Conservation (phyloP, 2,888 invertebrate species). For the Eledona agricola region DNA sequence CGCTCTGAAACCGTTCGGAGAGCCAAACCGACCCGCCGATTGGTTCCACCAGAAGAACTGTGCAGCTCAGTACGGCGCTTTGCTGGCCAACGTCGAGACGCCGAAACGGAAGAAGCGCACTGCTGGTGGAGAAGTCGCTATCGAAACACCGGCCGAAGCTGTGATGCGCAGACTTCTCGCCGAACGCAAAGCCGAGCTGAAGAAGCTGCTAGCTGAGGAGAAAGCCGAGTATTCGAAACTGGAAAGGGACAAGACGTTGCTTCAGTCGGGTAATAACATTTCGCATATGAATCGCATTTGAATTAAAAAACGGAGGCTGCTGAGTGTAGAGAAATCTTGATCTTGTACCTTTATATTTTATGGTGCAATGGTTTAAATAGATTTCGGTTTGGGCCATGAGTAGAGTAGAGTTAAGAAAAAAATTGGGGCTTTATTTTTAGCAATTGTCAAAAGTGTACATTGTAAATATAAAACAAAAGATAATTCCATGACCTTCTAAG, state of each 20-base stretch:
- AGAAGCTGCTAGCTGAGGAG: conserved; percentile 74
- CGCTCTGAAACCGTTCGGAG: conserved; percentile 79
- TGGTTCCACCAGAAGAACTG: conserved; percentile 94
- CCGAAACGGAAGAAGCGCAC: conserved; percentile 85
- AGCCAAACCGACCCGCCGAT: conserved; percentile 78
- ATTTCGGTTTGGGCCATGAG: too few relatives aligned
- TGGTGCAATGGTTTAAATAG: too few relatives aligned
- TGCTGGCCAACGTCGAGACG: conserved; percentile 83
- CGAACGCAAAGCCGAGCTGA: conserved; percentile 81
- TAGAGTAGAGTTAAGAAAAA: too few relatives aligned
- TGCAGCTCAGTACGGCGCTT: conserved; percentile 85
- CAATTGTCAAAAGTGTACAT: too few relatives aligned
- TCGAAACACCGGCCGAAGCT: conserved; percentile 79
- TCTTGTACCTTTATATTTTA: too few relatives aligned
- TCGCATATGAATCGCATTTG: too few relatives aligned
- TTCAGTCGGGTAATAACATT: conserved; percentile 64
- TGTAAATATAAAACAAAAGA: too few relatives aligned
- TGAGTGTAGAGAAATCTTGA: too few relatives aligned
- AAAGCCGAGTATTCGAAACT: conserved; percentile 78
- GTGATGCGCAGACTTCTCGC: conserved; percentile 80
- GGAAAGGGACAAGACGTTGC: conserved; percentile 69
- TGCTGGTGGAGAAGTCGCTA: conserved; percentile 65
- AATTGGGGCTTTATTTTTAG: too few relatives aligned
- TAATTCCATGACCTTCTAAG: too few relatives aligned
- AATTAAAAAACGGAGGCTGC: too few relatives aligned